Evolutionary conservation across 2,113 vertebrate species (phyloP).

Genomic region (Pristiophorus japonicus): DNA sequence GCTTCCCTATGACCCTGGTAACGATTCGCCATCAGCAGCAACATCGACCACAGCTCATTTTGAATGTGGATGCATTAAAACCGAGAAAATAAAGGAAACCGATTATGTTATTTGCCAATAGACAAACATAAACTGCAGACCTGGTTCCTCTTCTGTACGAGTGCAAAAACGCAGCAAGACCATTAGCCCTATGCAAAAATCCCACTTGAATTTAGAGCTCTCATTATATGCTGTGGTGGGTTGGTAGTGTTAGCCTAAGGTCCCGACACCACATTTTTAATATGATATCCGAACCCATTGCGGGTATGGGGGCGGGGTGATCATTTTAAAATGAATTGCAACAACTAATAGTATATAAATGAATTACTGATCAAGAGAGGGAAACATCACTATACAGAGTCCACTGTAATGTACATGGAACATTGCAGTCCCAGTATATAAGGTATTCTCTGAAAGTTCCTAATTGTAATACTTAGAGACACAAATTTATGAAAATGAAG

Average conservation of each 20-base stretch:
- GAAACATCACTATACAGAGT: not conserved
- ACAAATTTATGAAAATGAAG: not conserved
- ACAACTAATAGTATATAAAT: not conserved
- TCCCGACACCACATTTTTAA: not conserved
- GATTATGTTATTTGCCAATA: not conserved
- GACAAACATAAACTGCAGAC: not conserved
- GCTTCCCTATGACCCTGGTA: not conserved
- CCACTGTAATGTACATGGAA: not conserved
- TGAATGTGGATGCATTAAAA: no score
- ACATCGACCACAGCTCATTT: not conserved
- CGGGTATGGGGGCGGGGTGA: no score
- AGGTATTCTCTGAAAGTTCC: not conserved
- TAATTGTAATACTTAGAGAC: not conserved
- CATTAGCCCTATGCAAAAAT: not conserved
- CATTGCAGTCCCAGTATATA: not conserved
- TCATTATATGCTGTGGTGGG: not conserved
- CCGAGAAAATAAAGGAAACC: not conserved
- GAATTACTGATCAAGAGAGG: not conserved
- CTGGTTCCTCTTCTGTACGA: not conserved
- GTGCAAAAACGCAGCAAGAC: not conserved
- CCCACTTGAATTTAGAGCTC: not conserved
- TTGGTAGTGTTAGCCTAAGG: not conserved
- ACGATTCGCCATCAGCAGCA: not conserved
- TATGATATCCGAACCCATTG: no score
- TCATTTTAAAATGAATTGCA: not conserved